These are phyloP conservation scores for Oscheius sp. DNA, from an alignment of 2,888 invertebrate genomes.

Conservation along the genomic window DNA sequence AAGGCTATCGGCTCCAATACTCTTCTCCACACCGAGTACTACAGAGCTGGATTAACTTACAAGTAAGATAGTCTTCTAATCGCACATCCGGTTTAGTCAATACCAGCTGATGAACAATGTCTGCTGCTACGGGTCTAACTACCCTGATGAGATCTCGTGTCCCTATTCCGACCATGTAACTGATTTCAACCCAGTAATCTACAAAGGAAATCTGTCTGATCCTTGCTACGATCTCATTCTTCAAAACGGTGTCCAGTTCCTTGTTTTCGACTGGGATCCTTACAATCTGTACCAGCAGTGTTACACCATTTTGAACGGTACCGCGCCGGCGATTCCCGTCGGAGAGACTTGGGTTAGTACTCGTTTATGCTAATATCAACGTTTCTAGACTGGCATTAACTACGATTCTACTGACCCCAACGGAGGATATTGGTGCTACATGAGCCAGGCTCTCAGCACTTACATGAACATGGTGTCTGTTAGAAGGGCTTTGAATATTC, in stretches of 20 bases:
- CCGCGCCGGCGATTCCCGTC: conserved; percentile 40
- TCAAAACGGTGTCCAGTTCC: conserved; percentile 31
- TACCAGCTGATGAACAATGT: conserved; percentile 35
- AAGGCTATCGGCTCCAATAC: conserved; percentile 53
- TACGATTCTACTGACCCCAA: conserved; percentile 58
- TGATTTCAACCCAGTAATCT: conserved; percentile 45
- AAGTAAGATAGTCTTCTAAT: conserved; percentile 28
- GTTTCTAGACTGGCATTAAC: conserved; percentile 55
- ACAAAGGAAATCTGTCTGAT: conserved; percentile 46
- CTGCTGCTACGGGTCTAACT: conserved; percentile 42
- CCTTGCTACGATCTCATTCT: conserved; percentile 36
- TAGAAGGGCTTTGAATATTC: conserved; percentile 64
- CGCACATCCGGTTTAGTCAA: neutral
- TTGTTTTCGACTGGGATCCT: conserved; percentile 46
- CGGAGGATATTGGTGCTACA: conserved; percentile 65
- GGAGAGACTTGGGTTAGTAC: conserved; percentile 50
- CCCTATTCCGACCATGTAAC: conserved; percentile 43
- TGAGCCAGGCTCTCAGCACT: conserved; percentile 51
- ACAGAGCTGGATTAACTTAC: conserved; percentile 49
- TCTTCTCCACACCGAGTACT: conserved; percentile 58
- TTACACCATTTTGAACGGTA: conserved; percentile 35
- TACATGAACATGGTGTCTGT: conserved; percentile 65
- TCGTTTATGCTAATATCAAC: neutral
- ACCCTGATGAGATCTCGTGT: conserved; percentile 48
- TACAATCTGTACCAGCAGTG: conserved; percentile 59